Base-by-base conservation (phyloP, 2,113 vertebrate genomes). In the Chascanopsetta lugubris region DNA sequence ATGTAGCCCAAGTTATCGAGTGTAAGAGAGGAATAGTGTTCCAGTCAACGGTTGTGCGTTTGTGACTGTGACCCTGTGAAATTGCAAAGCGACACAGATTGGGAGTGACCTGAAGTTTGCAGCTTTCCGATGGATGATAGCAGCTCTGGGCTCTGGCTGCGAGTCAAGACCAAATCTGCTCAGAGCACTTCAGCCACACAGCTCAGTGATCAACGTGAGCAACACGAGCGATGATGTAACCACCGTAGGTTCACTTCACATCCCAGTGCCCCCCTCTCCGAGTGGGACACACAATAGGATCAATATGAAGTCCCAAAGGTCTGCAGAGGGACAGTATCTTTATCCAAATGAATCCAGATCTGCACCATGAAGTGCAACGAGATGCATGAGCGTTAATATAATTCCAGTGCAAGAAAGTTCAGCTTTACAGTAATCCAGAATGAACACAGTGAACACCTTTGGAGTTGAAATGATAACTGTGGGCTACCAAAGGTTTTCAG, bases 81-180 rank as follows among this genome's bases (percentile, higher is more conserved):
- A 1, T 38, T 38, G 36, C 17, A 5, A 4, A 15, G 34, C 27
- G 24, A 46, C 17, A 55, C 7, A 36, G 48, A 64, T 69, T 43
- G 40, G 43, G 27, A 22, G 36, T 68, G 54, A 63, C 43, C 61
- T 27, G 24, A 27, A 62, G 67, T 71, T 71, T 62, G 46, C 9
- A 36, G 62, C 38, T 40, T 42, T 6, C 15, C 17, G 4, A 2
- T 21, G 15, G 26, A 8, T 18, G 24, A 50, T 26, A 40, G 24
- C 56, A 30, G 34, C 34, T 38, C 34, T 38, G 13, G 4, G 46
- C 36, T 43, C 45, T 49, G 12, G 21, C 29, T 43, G 2, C 21
- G 11, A 21, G 15, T 32, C 46, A 24, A 36, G 1, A 32, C 42
- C 29, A 48, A 40, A 42, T 38, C 34, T 38, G 34, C 29, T 30